Conservation (phyloP, 2,797 vertebrate genomes). For the Peromyscus attwateri region DNA sequence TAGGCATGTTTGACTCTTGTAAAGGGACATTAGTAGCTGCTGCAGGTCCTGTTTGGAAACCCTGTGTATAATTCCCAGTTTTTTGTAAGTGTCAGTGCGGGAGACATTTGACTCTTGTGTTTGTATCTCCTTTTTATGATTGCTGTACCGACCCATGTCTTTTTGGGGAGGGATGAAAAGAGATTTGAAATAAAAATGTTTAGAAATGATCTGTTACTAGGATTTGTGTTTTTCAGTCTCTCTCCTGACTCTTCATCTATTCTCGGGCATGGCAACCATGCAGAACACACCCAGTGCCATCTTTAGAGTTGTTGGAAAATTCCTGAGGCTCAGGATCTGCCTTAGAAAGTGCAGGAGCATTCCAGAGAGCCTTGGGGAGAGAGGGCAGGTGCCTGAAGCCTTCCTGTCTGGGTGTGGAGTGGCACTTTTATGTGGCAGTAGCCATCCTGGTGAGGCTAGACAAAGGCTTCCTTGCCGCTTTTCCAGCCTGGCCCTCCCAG, state of each 20-base stretch:
- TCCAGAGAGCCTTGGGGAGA: not conserved
- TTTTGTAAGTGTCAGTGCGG: constrained; percentile 84
- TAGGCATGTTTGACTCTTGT: constrained; percentile 86
- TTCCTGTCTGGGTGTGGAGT: not conserved
- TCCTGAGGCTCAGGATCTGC: not conserved
- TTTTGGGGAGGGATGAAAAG: constrained; percentile 81
- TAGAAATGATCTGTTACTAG: constrained; percentile 74
- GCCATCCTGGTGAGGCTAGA: not conserved
- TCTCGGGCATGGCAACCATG: not conserved
- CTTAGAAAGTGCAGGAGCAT: not conserved
- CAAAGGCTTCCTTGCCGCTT: not conserved
- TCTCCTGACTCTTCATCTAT: not conserved
- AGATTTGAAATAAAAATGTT: constrained; percentile 88
- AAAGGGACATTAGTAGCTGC: constrained; percentile 84
- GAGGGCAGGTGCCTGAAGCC: not conserved
- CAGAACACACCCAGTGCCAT: not conserved
- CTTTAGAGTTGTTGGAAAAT: not conserved
- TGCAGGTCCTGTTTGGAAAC: constrained; percentile 85
- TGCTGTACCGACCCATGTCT: constrained; percentile 80
- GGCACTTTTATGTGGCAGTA: not conserved
- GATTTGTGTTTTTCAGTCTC: constrained; percentile 19
- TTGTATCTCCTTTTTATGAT: constrained; percentile 88
- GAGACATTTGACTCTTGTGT: constrained; percentile 85
- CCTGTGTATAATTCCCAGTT: constrained; percentile 78
- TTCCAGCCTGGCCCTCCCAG: not conserved